Conservation (phyloP, 2,113 vertebrate genomes). For the Saccopteryx leptura region DNA sequence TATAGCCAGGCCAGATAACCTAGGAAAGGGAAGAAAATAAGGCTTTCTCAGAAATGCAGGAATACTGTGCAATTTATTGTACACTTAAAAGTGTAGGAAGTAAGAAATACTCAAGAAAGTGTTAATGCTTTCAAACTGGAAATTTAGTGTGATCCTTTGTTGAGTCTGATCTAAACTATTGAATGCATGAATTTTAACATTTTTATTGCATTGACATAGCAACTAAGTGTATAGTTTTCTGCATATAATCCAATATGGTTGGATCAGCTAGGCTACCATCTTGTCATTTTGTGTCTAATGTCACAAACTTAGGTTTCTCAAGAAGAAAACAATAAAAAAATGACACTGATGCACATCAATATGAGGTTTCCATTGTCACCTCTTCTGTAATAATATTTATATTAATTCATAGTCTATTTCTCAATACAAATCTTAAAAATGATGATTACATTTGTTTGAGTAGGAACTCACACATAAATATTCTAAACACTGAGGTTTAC, state of each 20-base stretch:
- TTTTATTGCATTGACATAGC: background rate
- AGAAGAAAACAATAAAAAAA: slow-evolving; percentile 18
- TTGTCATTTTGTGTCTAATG: background rate
- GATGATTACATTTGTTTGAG: background rate
- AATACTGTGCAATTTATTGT: too few relatives aligned
- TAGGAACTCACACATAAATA: background rate
- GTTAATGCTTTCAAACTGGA: background rate
- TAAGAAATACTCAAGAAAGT: too few relatives aligned
- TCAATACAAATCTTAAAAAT: background rate
- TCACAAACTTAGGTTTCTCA: background rate
- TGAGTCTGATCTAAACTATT: background rate
- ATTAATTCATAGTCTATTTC: background rate
- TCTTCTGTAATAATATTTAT: background rate
- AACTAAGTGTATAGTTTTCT: background rate
- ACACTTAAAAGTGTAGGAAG: too few relatives aligned
- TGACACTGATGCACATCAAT: background rate
- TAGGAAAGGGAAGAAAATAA: background rate
- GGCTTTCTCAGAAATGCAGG: background rate
- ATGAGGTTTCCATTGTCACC: background rate
- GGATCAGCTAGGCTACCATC: background rate
- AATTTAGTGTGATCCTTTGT: background rate
- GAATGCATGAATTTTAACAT: background rate
- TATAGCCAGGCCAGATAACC: background rate
- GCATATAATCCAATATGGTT: background rate
- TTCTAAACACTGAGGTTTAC: background rate